Evolutionary conservation across 2,113 vertebrate genomes (phyloP).

Genomic region (Excalfactoria chinensis): DNA sequence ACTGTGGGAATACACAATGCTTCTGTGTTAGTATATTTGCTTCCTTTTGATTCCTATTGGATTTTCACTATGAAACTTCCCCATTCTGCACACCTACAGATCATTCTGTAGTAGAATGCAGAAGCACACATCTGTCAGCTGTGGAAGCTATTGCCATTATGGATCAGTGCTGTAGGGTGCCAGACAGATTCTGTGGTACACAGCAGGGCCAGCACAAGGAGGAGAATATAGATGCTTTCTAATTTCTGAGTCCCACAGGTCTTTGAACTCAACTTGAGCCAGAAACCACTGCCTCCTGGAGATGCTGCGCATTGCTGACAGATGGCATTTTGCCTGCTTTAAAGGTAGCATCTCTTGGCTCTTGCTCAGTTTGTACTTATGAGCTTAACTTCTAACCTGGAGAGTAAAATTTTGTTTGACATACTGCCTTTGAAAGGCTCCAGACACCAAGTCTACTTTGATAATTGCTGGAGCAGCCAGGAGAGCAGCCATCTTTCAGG

Average conservation of each 20-base stretch:
- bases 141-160: neutral
- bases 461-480: neutral
- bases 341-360: neutral
- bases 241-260: neutral
- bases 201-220: neutral
- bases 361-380: neutral
- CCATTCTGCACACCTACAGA: neutral
- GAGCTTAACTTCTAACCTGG: constrained; percentile 23
- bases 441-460: neutral
- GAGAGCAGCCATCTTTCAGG: neutral
- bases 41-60: neutral
- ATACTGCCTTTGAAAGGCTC: constrained; percentile 8
- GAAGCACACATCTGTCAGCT: neutral
- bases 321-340: constrained; percentile 15
- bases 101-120: neutral
- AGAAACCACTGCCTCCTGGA: neutral
- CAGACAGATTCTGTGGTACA: neutral
- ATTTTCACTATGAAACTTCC: neutral
- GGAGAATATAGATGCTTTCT: neutral
- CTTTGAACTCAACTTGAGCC: neutral
- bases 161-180: neutral
- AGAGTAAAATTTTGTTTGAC: neutral
- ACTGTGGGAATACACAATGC: neutral
- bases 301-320: neutral
- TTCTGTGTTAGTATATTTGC: neutral